Evolutionary conservation across 2,888 invertebrate genomes (phyloP).

Genomic region (Drosophila multiciliata): DNA sequence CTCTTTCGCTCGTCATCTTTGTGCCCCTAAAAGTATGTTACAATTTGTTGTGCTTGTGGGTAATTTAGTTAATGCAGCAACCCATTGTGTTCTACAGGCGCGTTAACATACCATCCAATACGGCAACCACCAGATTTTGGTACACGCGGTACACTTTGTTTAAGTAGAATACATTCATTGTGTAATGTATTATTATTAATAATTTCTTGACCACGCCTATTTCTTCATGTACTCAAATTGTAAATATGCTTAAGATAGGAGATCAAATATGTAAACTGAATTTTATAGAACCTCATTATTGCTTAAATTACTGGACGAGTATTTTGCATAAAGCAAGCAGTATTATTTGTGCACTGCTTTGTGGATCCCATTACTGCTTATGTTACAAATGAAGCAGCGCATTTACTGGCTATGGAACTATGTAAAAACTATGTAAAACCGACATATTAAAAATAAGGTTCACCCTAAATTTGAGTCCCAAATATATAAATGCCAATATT

Average conservation of each 20-base stretch:
- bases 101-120: not conserved
- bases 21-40: not conserved
- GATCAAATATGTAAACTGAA: not conserved
- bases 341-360: not conserved
- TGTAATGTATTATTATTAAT: not conserved
- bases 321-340: constrained; percentile 7
- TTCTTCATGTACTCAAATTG: not conserved
- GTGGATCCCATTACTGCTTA: not conserved
- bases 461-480: not conserved
- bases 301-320: not conserved
- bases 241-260: not conserved
- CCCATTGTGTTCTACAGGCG: not conserved
- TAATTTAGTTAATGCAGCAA: not conserved
- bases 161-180: not conserved
- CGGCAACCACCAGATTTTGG: not conserved
- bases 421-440: no score
- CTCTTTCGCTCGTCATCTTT: not conserved
- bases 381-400: not conserved
- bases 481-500: not conserved
- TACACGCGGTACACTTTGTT: not conserved
- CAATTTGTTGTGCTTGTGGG: not conserved
- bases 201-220: not conserved
- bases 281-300: not conserved
- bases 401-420: not conserved
- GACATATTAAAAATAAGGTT: not conserved